Conservation (phyloP, 1,140 invertebrate species). For the Euura lappo region DNA sequence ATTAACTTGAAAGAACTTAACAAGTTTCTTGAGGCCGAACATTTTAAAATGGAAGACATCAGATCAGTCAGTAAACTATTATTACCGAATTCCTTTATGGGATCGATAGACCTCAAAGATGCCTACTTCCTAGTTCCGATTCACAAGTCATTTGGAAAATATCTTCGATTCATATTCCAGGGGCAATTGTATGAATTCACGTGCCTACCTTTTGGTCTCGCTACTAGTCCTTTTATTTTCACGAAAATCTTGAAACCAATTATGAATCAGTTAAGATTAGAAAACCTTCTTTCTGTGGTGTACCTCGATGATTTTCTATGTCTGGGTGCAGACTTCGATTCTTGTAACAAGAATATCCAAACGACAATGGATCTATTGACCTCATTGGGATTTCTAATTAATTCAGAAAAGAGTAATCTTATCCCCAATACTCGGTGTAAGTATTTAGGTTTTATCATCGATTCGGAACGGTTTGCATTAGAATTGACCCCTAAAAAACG, state of each 20-base stretch:
- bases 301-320: constrained; percentile 24
- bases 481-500: constrained; percentile 11
- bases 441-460: constrained; percentile 21
- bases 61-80: constrained; percentile 20
- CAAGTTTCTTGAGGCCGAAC: constrained; percentile 21
- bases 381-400: constrained; percentile 15
- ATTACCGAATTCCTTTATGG: constrained; percentile 15
- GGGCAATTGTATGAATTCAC: constrained; percentile 23
- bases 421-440: constrained; percentile 16
- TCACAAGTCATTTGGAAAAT: constrained; percentile 14
- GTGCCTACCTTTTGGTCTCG: constrained; percentile 17
- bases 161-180: constrained; percentile 22
- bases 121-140: constrained; percentile 26
- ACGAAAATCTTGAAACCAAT: constrained; percentile 27
- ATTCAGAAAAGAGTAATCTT: constrained; percentile 18
- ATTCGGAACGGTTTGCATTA: not conserved
- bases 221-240: constrained; percentile 12
- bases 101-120: constrained; percentile 23
- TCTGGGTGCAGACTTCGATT: constrained; percentile 29
- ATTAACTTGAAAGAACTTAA: constrained; percentile 29
- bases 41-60: constrained; percentile 29
- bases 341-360: constrained; percentile 17
- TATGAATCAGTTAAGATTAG: constrained; percentile 4
- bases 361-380: not conserved
- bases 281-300: constrained; percentile 14